Evolutionary conservation across 2,113 vertebrate species (phyloP).

Genomic region (Rattus rattus): DNA sequence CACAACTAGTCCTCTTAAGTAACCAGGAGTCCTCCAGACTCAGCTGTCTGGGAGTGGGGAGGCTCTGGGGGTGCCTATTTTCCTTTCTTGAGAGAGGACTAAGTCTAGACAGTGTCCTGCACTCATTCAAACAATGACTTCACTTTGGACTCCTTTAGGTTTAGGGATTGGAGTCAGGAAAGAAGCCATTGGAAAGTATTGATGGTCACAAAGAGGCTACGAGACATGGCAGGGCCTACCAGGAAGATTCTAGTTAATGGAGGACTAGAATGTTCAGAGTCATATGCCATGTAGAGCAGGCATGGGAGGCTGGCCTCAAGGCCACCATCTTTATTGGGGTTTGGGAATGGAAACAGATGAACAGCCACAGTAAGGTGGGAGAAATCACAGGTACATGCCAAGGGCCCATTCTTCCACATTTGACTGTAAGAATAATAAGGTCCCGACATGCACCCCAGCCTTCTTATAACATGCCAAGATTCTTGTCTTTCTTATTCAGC

Average conservation of each 20-base stretch:
- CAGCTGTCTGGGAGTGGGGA: background rate
- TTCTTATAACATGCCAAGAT: background rate
- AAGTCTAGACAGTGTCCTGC: background rate
- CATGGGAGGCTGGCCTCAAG: background rate
- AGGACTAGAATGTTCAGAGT: background rate
- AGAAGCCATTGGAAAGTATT: background rate
- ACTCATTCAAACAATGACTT: background rate
- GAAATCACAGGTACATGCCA: background rate
- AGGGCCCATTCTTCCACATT: background rate
- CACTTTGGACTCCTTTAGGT: background rate
- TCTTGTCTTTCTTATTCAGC: background rate
- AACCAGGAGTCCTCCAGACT: too few relatives aligned
- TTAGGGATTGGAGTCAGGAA: background rate
- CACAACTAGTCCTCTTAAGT: background rate
- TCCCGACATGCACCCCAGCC: background rate
- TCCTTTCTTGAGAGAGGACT: background rate
- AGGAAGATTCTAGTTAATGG: background rate
- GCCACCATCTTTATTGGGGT: background rate
- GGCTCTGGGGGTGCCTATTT: rapidly evolving
- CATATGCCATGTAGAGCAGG: background rate
- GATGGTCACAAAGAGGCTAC: background rate
- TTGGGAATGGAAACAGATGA: background rate
- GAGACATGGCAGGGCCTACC: background rate
- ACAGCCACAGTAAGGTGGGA: background rate
- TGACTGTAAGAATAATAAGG: background rate